Percentiles rank a stretch among this genome's conserved stretches.
Evolutionary conservation across 2,113 vertebrate genomes (phyloP).

Genomic region (Prinia subflava): DNA sequence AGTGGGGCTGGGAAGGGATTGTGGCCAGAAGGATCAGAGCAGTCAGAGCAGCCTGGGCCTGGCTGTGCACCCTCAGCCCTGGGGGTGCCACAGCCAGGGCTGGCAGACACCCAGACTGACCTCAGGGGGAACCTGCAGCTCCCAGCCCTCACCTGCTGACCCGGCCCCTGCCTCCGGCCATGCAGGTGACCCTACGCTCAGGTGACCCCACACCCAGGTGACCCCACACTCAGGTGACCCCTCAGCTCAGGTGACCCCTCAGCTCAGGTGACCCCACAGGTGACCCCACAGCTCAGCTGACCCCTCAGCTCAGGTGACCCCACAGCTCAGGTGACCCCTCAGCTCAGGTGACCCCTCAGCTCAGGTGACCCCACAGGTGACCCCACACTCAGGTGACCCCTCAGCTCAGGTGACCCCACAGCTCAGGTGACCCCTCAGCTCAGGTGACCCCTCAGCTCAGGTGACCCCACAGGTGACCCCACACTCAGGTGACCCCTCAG

Average conservation of each 20-base stretch:
- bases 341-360: too few relatives aligned
- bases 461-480: neutral
- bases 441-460: too few relatives aligned
- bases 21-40: too few relatives aligned
- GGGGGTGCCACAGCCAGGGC: neutral
- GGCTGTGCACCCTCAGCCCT: neutral
- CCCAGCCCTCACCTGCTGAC: neutral
- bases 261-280: neutral
- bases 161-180: neutral
- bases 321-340: too few relatives aligned
- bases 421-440: neutral
- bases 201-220: neutral
- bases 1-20: too few relatives aligned
- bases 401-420: neutral
- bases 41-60: neutral
- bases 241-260: too few relatives aligned
- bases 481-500: neutral
- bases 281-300: neutral
- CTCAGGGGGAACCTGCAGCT: neutral
- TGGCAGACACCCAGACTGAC: neutral
- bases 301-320: neutral
- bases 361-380: too few relatives aligned
- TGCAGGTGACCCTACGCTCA: neutral
- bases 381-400: too few relatives aligned
- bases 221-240: neutral